Evolutionary conservation across 1,140 invertebrate genomes (phyloP).

Genomic region (Laupala kohalensis): DNA sequence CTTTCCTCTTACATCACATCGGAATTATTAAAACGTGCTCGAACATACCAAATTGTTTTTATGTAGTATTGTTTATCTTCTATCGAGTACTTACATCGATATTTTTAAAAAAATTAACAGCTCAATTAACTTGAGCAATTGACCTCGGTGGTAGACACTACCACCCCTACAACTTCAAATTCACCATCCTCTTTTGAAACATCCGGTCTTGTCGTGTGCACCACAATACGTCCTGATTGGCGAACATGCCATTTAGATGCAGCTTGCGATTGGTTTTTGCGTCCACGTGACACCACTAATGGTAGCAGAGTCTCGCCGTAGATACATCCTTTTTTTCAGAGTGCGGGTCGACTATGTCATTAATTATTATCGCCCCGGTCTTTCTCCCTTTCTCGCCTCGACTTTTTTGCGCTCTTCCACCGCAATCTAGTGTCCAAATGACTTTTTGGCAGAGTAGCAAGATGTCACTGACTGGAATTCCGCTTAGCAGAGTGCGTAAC

Average conservation of each 20-base stretch:
- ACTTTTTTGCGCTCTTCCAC: not conserved
- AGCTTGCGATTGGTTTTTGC: not conserved
- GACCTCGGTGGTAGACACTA: no score
- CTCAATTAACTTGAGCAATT: no score
- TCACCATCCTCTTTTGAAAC: no score
- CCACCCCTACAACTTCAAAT: no score
- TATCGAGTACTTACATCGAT: no score
- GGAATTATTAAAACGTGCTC: no score
- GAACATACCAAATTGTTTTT: no score
- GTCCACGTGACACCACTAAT: not conserved
- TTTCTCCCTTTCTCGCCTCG: not conserved
- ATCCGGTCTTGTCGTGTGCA: not conserved
- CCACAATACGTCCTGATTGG: not conserved
- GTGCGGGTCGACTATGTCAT: not conserved
- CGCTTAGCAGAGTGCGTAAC: not conserved
- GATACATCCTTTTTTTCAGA: not conserved
- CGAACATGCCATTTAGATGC: not conserved
- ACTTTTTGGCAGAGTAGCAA: not conserved
- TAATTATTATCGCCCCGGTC: not conserved
- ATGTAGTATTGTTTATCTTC: no score
- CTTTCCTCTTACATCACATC: no score
- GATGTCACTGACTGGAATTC: not conserved
- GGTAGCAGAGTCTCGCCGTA: not conserved
- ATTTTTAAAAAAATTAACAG: no score
- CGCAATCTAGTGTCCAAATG: not conserved